Evolutionary conservation across 1,140 invertebrate species (phyloP), one percentile per base, ranked within the genome.

Genomic region (Drosophila virilis): DNA sequence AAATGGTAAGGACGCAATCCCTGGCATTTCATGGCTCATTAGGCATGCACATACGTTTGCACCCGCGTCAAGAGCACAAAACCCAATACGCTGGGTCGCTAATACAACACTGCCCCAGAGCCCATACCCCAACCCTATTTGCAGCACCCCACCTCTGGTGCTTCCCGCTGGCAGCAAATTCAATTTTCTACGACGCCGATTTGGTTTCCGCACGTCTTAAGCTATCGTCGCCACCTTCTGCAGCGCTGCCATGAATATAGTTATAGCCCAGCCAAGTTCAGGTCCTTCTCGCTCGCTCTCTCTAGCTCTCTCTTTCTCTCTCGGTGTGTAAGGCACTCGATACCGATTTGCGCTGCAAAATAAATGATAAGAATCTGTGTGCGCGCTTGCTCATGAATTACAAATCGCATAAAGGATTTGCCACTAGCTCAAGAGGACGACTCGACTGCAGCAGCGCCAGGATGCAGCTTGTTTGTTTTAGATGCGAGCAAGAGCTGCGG

Each of bases 351-450:
- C 81, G 60, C 78, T 75, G 78, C 81, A 88, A 89, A 88, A 89
- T 88, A 88, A 89, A 88, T 89, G 84, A 88, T 88, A 88, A 84
- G 80, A 89, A 88, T 88, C 84, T 84, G 84, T 88, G 84, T 77
- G 79, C 13, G 57, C 73, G 67, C 83, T 28, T 89, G 80, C 84
- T 88, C 84, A 88, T 88, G 84, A 88, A 88, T 88, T 88, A 89
- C 84, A 88, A 88, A 88, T 88, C 84, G 84, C 80, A 88, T 84
- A 88, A 88, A 88, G 84, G 84, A 88, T 88, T 88, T 88, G 83
- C 83, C 83, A 88, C 57, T 86, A 74, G 77, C 75, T 86, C 73
- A 54, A 17, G 51, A 17, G 17, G 40, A 28, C 17, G 28, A 38
- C n/a, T 13, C n/a, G 35, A 67, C 61, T 74, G 58, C 60, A 51